Evolutionary conservation across 2,888 invertebrate species (phyloP), one percentile per base, ranked within the genome.

Genomic region (Dorcus parallelipipedus): DNA sequence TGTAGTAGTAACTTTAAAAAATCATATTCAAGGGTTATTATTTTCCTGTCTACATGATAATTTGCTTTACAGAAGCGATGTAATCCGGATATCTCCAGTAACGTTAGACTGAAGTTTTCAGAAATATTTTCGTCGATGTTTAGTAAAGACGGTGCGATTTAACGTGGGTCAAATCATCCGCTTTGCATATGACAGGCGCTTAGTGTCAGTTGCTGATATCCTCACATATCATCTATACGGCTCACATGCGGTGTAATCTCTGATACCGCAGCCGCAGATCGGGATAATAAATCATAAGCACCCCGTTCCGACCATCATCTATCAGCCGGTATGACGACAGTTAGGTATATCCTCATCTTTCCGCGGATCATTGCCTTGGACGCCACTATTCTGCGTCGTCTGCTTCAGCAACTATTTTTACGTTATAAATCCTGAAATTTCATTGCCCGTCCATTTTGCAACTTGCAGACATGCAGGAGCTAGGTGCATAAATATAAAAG

Each of bases 231-330:
- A 73, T 74, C 72, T 70, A 70, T 69, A 71, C 71, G 69, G 71
- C 72, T 73, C 73, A 73, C 72, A 74, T 73, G 73, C 69, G 71
- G 73, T 71, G 73, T 76, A 75, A 76, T 76, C 75, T 75, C 70
- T 72, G 74, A 74, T 72, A 73, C 73, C 71, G 72, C 75, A 72
- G 71, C 72, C 71, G 71, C 71, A 71, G 73, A 74, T 73, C 72
- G 69, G 72, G 71, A 73, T 75, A 75, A 76, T 76, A 76, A 76
- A 76, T 76, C 76, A 76, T 73, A 70, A 72, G 71, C 72, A 70
- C 67, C 72, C 70, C 71, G 69, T 70, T 69, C 61, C 63, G 62
- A 64, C 70, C 72, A 72, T 73, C 74, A 73, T 74, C 73, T 73
- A 74, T 74, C 74, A 73, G 68, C 67, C 55, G 52, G 56, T 54